Evolutionary conservation across 2,888 invertebrate genomes (phyloP).

Genomic region (Mythimna pallens): DNA sequence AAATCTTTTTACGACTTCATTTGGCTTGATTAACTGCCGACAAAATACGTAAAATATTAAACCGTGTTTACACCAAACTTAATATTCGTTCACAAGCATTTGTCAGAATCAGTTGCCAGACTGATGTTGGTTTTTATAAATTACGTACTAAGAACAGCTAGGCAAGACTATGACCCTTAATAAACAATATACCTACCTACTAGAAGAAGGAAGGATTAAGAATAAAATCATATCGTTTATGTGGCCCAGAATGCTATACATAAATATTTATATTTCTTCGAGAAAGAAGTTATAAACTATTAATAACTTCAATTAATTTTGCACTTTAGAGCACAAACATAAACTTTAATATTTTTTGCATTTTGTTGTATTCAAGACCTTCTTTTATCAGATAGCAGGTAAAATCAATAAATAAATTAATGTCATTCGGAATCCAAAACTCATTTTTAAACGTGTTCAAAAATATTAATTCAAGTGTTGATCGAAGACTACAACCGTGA

Average conservation of each 20-base stretch:
- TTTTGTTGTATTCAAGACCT: background rate
- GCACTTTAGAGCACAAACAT: background rate
- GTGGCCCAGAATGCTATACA: no score
- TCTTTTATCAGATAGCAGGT: background rate
- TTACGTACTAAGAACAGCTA: background rate
- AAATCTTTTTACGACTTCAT: slow-evolving; percentile 52
- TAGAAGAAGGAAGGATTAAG: background rate
- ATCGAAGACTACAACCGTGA: background rate
- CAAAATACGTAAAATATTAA: slow-evolving; percentile 43
- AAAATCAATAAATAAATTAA: background rate
- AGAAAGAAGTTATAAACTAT: background rate
- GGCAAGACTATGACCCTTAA: background rate
- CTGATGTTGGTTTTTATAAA: background rate
- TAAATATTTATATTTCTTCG: background rate
- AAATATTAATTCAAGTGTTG: background rate
- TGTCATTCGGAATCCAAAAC: background rate
- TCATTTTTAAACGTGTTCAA: background rate
- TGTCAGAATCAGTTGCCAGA: background rate
- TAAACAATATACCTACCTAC: background rate
- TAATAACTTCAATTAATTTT: background rate
- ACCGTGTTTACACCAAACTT: background rate
- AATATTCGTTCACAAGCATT: background rate
- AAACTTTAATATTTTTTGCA: background rate
- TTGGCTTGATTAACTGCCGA: slow-evolving; percentile 55
- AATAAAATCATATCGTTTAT: no score